phyloP scores from a whole-genome alignment of 92 coral and sea anemone genomes.

The Epizoanthus rinbou region DNA sequence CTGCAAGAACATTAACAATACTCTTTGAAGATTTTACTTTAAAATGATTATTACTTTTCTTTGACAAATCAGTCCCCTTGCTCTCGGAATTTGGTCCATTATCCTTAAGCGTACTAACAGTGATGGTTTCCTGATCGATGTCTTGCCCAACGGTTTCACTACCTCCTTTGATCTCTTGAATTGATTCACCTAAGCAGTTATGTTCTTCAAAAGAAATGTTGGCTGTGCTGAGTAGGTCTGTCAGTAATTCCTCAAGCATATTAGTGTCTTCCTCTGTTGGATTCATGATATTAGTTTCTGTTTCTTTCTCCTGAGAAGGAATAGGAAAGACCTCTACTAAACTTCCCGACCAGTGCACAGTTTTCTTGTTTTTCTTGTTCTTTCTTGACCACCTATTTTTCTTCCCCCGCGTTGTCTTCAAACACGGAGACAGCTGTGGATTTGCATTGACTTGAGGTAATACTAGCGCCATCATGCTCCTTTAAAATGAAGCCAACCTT shows the following conservation, averaged over 20 bases:
- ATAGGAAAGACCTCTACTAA: slow-evolving; percentile 12
- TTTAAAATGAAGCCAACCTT: too few species aligned
- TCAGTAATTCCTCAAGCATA: background rate
- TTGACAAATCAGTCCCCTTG: background rate
- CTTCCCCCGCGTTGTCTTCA: background rate
- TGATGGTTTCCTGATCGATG: too few species aligned
- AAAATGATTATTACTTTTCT: background rate
- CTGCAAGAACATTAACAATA: background rate
- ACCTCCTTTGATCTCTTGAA: too few species aligned
- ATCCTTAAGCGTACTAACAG: too few species aligned
- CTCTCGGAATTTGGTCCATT: background rate
- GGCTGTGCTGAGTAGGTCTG: slow-evolving; percentile 21
- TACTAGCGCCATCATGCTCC: too few species aligned
- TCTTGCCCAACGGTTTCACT: too few species aligned
- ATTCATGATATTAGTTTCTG: background rate
- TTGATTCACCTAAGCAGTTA: background rate
- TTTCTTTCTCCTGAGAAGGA: slow-evolving; percentile 13
- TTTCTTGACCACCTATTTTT: slow-evolving; percentile 8
- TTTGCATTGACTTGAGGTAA: background rate
- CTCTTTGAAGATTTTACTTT: background rate
- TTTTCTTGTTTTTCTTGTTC: slow-evolving; percentile 13
- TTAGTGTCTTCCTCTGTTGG: slow-evolving; percentile 7
- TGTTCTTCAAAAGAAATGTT: background rate
- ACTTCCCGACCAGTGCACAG: slow-evolving; percentile 28
- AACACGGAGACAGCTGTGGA: slow-evolving; percentile 1